Evolutionary conservation across 2,113 vertebrate species (phyloP).

Genomic region (Cyprinodon variegatus): DNA sequence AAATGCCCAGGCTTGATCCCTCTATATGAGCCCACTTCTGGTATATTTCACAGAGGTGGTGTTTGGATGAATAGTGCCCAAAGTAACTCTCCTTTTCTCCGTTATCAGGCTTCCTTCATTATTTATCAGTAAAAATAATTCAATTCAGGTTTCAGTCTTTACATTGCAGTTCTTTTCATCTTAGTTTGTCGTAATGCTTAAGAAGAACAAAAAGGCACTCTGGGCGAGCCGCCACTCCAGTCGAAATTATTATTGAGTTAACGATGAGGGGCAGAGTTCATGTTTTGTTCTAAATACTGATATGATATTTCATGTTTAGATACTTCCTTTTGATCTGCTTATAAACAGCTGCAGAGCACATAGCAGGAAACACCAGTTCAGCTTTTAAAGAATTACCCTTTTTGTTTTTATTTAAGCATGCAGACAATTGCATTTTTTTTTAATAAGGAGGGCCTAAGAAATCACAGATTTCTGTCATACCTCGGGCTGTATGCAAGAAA

Average conservation of each 20-base stretch:
- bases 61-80: background rate
- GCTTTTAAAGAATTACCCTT: too few relatives aligned
- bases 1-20: background rate
- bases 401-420: too few relatives aligned
- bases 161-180: too few relatives aligned
- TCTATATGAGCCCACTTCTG: background rate
- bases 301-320: too few relatives aligned
- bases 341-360: too few relatives aligned
- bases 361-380: too few relatives aligned
- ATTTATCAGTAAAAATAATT: background rate
- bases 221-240: background rate
- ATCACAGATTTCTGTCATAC: background rate
- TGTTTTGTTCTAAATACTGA: background rate
- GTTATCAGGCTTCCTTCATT: background rate
- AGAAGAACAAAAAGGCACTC: background rate
- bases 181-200: too few relatives aligned
- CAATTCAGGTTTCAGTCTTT: background rate
- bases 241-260: background rate
- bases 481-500: conserved; percentile 5
- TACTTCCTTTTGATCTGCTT: too few relatives aligned
- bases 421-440: background rate
- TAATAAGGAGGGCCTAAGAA: background rate
- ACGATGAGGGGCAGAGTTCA: background rate
- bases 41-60: background rate
- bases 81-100: too few relatives aligned